Percentiles rank a stretch among this genome's conserved stretches.
phyloP scores from a whole-genome alignment of 2,797 vertebrate species.

The Spinus pinus region DNA sequence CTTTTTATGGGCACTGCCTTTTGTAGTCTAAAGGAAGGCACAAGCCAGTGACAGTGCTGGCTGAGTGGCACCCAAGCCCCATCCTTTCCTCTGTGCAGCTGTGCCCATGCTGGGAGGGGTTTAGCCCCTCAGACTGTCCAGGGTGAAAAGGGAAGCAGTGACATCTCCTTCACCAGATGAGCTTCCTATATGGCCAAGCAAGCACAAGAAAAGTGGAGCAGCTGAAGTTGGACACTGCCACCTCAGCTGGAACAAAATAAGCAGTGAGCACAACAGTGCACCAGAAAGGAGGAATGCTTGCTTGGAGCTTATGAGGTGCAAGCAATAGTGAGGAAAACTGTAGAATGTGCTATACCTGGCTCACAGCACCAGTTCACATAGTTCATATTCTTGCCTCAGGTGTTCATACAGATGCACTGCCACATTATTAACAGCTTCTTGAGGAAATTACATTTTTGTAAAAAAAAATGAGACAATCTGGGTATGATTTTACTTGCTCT shows the following conservation, averaged over 20 bases:
- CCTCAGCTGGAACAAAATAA: background rate
- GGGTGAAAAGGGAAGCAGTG: background rate
- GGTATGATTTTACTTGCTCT: background rate
- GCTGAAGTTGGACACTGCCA: background rate
- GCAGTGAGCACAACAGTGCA: background rate
- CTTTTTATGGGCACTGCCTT: background rate
- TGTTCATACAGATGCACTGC: background rate
- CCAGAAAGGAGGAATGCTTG: background rate
- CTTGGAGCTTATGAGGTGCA: background rate
- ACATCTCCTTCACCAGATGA: background rate
- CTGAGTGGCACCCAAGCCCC: background rate
- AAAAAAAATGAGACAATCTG: accelerated
- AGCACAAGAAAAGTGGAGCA: background rate
- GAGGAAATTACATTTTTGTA: background rate
- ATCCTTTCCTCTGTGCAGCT: background rate
- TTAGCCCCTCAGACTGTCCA: background rate
- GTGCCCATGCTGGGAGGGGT: background rate
- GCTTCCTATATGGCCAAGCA: background rate
- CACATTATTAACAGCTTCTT: background rate
- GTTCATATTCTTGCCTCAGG: background rate
- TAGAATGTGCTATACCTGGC: background rate
- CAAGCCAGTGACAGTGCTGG: background rate
- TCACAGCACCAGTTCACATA: background rate
- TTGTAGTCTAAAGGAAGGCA: background rate
- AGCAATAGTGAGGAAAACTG: background rate